phyloP scores from a whole-genome alignment of 2,113 vertebrate genomes.

The Nyctereutes procyonoides region DNA sequence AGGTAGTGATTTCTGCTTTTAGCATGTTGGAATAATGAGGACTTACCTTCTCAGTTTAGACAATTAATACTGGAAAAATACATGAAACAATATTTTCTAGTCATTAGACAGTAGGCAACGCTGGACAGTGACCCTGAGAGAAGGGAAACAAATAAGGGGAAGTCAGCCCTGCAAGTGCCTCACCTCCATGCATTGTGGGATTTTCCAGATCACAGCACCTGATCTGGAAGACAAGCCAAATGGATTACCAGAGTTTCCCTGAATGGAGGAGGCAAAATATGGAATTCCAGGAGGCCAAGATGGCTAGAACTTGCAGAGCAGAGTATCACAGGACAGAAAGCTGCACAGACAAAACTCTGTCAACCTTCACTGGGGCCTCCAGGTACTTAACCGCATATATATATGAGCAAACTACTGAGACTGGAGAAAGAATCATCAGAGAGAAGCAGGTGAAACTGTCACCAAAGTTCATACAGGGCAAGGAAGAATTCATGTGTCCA shows the following conservation, averaged over 20 bases:
- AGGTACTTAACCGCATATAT: not conserved
- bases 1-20: not conserved
- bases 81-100: not conserved
- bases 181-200: not conserved
- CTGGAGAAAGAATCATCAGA: not conserved
- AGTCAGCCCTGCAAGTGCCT: not conserved
- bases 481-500: not conserved
- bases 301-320: not conserved
- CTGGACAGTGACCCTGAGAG: not conserved
- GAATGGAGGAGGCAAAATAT: not conserved
- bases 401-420: not conserved
- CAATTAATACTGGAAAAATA: not conserved
- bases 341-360: not conserved
- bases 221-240: not conserved
- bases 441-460: not conserved
- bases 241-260: not conserved
- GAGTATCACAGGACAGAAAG: not conserved
- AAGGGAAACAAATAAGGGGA: not conserved
- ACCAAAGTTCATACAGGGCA: not conserved
- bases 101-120: not conserved
- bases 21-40: not conserved
- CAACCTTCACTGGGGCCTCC: not conserved
- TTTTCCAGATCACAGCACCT: not conserved
- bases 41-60: not conserved
- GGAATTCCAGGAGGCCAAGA: not conserved